Evolutionary conservation across 1,140 invertebrate species (phyloP), one percentile per base, ranked within the genome.

Genomic region (Hycleus phaleratus): DNA sequence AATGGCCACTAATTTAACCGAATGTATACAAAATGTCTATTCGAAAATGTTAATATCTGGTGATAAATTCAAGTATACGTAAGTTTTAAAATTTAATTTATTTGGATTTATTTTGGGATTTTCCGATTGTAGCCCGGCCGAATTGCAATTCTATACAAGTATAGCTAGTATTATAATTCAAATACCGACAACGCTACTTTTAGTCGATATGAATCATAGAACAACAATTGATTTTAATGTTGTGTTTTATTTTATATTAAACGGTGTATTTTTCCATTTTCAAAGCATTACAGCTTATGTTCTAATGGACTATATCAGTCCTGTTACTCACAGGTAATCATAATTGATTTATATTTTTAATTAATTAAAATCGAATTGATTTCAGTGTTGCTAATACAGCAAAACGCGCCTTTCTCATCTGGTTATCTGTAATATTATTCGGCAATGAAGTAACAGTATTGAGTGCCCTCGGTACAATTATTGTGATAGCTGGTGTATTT

Each of bases 261-360:
- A 91, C 75, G 90, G 90, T 51, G 68, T 91, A 4, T 90, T 89
- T 71, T 93, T 91, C 73, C 90, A 93, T 73, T 88, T 88, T 69
- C 90, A 92, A 82, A 90, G 87, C 73, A 89, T 92, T 65, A 87
- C 87, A 52, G 90, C 89, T 7, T 92, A 91, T 75, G 87, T 88
- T 46, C 79, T 92, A 48, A 90, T 93, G 85, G 86, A 87, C 68
- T 90, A 89, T 68, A 90, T 92, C 69, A 90, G 85, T 75, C 89
- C 90, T 40, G 87, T 92, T 9, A 91, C 90, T 38, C 88, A 93
- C 68, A 91, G 89, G 89, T 91, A 76, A 73, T 64, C 43, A 39
- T 54, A 52, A 40, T 48, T 18, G 2, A 18, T 40, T 32, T 58
- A 3, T 26, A 18, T 12, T 7, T 56, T 43, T 8, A 25, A 38